Base-by-base conservation (phyloP, 1,140 invertebrate genomes). In the Pogonomyrmex barbatus region DNA sequence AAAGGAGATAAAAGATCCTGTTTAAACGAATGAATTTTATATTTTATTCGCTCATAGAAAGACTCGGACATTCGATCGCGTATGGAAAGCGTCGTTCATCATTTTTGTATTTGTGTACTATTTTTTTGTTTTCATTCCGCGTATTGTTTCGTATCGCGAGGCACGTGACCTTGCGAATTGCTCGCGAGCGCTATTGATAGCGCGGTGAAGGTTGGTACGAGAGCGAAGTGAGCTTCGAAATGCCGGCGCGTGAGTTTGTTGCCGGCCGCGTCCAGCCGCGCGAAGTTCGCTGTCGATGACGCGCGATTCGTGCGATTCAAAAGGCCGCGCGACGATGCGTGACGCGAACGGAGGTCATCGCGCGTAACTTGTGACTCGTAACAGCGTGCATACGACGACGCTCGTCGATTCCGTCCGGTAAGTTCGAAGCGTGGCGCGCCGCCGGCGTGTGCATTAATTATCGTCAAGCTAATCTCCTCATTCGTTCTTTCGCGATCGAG, bases 321-420 rank as follows among this genome's bases (percentile, higher is more conserved):
- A 30, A 10, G 10, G 1, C n/a, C 9, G 14, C 17, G 8, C 10
- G 47, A 6, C 17, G 62, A 63, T 14, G 17, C 33, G 76, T 78
- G 58, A 62, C 24, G 56, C 36, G 36, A 45, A 36, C 30, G 5
- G 14, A 77, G 75, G 42, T 77, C 56, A 47, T 77, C 14, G 75
- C 17, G 71, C 75, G 30, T 63, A 77, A 77, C 14, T 52, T 14
- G n/a, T 10, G n/a, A 58, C 30, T 60, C 12, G n/a, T 60, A 76
- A 60, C 39, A 39, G 8, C 71, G 39, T 10, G 36, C 33, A 12
- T 4, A 39, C 60, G 24, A 24, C 24, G 9, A 50, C 36, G 52
- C 42, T 73, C 54, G 71, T 33, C 42, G 10, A 47, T 50, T 58
- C 9, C 30, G 75, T 33, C 2, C 14, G 17, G 24, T 14, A 9